phyloP scores from a whole-genome alignment of 1,140 invertebrate species.

The Neodiprion virginianus region DNA sequence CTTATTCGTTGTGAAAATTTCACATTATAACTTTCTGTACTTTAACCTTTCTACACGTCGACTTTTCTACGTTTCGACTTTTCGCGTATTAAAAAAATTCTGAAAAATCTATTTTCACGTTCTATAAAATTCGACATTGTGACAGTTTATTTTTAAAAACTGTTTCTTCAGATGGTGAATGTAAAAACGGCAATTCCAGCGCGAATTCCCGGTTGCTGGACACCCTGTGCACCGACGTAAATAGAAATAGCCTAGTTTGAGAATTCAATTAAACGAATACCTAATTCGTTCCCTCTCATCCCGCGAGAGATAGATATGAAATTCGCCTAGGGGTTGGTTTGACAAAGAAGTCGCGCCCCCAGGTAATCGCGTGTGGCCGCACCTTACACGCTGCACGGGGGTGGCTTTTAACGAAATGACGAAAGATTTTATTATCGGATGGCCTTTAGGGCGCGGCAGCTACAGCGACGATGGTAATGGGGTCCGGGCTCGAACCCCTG shows the following conservation, averaged over 20 bases:
- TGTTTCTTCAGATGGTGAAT: no score
- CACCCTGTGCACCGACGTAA: background rate
- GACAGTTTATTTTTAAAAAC: no score
- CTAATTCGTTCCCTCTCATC: constrained; percentile 34
- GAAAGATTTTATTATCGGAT: constrained; percentile 53
- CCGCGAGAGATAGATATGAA: background rate
- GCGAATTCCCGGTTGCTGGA: background rate
- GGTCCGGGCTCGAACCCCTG: constrained; percentile 39
- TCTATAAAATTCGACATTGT: no score
- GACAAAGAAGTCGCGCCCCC: constrained; percentile 16
- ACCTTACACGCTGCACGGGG: constrained; percentile 39
- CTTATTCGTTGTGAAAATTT: no score
- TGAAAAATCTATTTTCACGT: no score
- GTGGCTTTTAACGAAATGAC: constrained; percentile 59
- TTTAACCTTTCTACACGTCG: no score
- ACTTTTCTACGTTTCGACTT: no score
- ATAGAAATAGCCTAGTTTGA: constrained; percentile 52
- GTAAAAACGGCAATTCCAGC: no score
- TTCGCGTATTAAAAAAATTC: no score
- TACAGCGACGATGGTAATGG: constrained; percentile 34
- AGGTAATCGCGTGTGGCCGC: constrained; percentile 34
- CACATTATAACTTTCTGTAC: no score
- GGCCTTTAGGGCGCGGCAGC: constrained; percentile 42
- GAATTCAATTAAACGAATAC: constrained; percentile 56
- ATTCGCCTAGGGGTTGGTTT: background rate